Conservation (phyloP, 2,888 invertebrate species). For the Diarsia mendica region DNA sequence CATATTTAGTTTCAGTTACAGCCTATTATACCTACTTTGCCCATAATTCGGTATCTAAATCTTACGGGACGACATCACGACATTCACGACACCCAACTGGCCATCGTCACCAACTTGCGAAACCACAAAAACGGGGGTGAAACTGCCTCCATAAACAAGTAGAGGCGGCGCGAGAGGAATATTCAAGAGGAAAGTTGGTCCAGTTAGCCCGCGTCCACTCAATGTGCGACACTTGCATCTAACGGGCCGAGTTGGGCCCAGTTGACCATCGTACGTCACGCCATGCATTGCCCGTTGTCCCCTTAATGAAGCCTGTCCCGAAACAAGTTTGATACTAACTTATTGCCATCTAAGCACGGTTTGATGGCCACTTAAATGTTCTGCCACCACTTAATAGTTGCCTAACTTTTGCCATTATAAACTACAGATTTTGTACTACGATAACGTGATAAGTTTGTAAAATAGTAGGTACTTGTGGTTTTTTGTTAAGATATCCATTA, state of each 20-base stretch:
- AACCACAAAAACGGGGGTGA: constrained; percentile 82
- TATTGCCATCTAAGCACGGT: constrained; percentile 85
- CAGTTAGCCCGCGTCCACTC: constrained; percentile 75
- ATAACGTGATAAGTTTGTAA: constrained; percentile 67
- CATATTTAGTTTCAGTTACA: constrained; percentile 17
- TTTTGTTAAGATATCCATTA: constrained; percentile 5
- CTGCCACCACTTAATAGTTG: constrained; percentile 82
- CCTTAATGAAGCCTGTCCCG: constrained; percentile 86
- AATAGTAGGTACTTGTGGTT: constrained; percentile 47
- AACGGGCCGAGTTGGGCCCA: constrained; percentile 82
- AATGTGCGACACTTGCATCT: constrained; percentile 86
- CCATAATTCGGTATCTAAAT: constrained; percentile 76
- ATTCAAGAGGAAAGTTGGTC: constrained; percentile 88
- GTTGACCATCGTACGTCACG: constrained; percentile 77
- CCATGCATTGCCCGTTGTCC: constrained; percentile 81
- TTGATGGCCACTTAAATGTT: constrained; percentile 87
- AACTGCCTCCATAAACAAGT: constrained; percentile 85
- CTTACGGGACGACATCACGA: constrained; percentile 78
- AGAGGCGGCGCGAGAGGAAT: constrained; percentile 80
- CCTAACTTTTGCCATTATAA: constrained; percentile 83
- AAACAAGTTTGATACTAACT: constrained; percentile 85
- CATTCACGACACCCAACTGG: constrained; percentile 81
- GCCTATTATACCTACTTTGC: constrained; percentile 3
- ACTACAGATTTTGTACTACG: constrained; percentile 72
- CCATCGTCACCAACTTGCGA: constrained; percentile 82